Conservation (phyloP, 2,113 vertebrate species). For the Ctenodactylus gundi region DNA sequence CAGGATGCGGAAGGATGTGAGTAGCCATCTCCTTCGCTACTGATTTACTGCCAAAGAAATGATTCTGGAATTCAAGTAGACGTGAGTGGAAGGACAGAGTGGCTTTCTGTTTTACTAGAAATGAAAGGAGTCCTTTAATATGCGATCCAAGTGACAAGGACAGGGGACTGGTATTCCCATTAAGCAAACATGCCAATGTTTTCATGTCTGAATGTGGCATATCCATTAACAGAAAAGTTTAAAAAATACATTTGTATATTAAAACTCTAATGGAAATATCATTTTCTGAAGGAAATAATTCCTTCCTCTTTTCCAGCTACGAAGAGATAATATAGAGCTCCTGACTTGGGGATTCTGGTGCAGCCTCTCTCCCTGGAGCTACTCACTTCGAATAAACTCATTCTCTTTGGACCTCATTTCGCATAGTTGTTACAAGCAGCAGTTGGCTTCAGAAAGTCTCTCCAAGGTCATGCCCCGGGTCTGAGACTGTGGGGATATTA, state of each 20-base stretch:
- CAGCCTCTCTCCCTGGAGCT: not conserved
- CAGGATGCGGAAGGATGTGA: slow-evolving; percentile 30
- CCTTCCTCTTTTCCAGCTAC: slow-evolving; percentile 54
- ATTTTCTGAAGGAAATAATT: slow-evolving; percentile 64
- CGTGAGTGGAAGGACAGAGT: slow-evolving; percentile 40
- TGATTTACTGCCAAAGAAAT: slow-evolving; percentile 73
- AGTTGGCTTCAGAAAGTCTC: not conserved
- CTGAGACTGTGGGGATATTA: not conserved
- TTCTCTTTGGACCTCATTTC: not conserved
- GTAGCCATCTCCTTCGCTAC: slow-evolving; percentile 9
- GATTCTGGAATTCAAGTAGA: slow-evolving; percentile 44
- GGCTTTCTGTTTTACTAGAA: slow-evolving; percentile 72
- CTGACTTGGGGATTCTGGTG: not conserved
- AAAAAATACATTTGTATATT: slow-evolving; percentile 61
- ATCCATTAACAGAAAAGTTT: slow-evolving; percentile 78
- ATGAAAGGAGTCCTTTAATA: slow-evolving; percentile 70
- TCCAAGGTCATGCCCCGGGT: not conserved
- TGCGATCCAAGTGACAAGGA: slow-evolving; percentile 72
- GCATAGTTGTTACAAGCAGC: not conserved
- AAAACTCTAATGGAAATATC: slow-evolving; percentile 49
- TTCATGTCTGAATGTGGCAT: slow-evolving; percentile 76
- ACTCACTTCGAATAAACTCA: not conserved
- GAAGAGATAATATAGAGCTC: not conserved
- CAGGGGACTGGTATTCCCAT: slow-evolving; percentile 78
- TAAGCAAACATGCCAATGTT: slow-evolving; percentile 68